Conservation (phyloP, 2,113 vertebrate genomes). For the Pedionomus torquatus region DNA sequence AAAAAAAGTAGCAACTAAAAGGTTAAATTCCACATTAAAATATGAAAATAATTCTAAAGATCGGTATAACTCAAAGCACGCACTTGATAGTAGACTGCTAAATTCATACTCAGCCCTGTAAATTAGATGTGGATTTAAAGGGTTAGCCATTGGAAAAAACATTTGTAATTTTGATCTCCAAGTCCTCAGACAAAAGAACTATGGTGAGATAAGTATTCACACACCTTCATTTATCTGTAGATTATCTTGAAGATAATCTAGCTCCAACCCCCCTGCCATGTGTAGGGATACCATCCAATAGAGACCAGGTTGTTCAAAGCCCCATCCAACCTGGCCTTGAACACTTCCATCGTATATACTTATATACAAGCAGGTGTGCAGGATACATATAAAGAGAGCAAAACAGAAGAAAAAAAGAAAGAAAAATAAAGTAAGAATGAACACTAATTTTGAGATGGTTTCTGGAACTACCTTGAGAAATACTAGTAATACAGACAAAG, state of each 20-base stretch:
- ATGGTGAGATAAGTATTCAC: background rate
- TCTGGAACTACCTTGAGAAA: background rate
- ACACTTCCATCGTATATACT: background rate
- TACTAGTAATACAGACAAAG: background rate
- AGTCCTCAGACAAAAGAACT: background rate
- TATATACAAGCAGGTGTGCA: background rate
- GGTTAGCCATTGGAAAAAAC: background rate
- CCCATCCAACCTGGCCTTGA: background rate
- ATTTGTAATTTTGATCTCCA: background rate
- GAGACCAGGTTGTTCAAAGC: background rate
- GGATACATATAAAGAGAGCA: background rate
- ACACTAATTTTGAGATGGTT: background rate
- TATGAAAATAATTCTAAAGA: background rate
- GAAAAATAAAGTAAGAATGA: background rate
- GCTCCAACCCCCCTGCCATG: background rate
- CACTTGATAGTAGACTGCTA: background rate
- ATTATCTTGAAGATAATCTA: background rate
- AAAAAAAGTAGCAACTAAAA: background rate
- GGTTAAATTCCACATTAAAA: background rate
- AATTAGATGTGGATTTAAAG: background rate
- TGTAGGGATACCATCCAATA: background rate
- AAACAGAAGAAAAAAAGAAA: accelerated
- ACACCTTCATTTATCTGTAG: background rate
- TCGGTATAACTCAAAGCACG: background rate
- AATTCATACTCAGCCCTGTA: background rate